A percentile compares a stretch with the other conserved stretches of the same genome.
Evolutionary conservation across 2,113 vertebrate genomes (phyloP).

Genomic region (Lethenteron camtschaticum): DNA sequence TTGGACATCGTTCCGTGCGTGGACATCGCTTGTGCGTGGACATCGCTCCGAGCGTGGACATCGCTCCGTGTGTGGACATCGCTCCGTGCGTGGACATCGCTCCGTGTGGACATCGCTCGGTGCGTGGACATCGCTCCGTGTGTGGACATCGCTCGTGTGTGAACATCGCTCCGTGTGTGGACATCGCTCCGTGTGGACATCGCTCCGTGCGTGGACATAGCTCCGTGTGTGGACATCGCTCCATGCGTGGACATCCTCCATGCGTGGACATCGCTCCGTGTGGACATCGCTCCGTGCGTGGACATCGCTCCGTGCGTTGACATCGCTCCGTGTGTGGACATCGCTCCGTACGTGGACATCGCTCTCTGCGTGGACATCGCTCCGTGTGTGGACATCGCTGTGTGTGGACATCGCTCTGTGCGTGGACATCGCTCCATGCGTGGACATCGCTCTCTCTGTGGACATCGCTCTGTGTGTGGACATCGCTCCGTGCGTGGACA

Average conservation of each 20-base stretch:
- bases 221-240: not conserved
- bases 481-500: not conserved
- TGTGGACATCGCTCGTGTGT: not conserved
- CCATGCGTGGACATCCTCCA: not conserved
- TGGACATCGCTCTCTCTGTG: not conserved
- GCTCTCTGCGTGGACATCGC: not conserved
- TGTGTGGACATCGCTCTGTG: not conserved
- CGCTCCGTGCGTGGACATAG: not conserved
- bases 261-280: not conserved
- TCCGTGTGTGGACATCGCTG: not conserved
- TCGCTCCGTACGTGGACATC: not conserved
- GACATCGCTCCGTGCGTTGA: not conserved
- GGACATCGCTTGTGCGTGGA: too few species aligned
- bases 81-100: too few species aligned
- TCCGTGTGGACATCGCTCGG: too few species aligned
- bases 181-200: too few species aligned
- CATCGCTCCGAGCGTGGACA: too few species aligned
- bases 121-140: too few species aligned
- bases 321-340: not conserved
- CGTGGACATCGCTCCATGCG: not conserved
- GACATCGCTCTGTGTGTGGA: not conserved
- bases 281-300: not conserved
- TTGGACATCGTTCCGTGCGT: too few species aligned
- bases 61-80: too few species aligned
- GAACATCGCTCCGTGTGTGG: not conserved